Evolutionary conservation across 2,888 invertebrate genomes (phyloP), one percentile per base, ranked within the genome.

Genomic region (Agrotis ipsilon): DNA sequence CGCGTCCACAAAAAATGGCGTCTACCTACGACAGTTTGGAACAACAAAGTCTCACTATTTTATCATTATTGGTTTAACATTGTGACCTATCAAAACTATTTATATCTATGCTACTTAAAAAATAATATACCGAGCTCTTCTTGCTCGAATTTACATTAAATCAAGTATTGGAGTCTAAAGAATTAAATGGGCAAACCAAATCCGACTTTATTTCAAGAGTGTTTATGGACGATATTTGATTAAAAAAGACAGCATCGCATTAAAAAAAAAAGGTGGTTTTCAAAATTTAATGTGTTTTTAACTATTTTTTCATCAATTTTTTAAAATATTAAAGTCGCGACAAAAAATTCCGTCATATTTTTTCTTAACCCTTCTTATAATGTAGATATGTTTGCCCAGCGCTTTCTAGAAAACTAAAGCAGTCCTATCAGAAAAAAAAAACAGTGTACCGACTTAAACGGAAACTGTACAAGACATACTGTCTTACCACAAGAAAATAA

Each of bases 391-490:
- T 72, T 72, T 72, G 64, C 59, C 59, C 46, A n/a, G 49, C 52
- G 48, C 45, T 57, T 14, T 52, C 48, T 45, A 61, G 2, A 51
- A 52, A 73, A 61, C 57, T 45, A 72, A 43, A 39, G n/a, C 24
- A 21, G 9, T 27, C 24, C 39, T 74, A 67, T 11, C 13, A 60
- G 21, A 24, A 51, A 58, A 45, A 0, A 18, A 55, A 51, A 65
- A 55, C 45, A 63, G 63, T 81, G 59, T 77, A 66, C 39, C 59
- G 16, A 68, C 63, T 55, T 66, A 63, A n/a, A 48, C 32, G 45
- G 48, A 55, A 68, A 3, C 78, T 81, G 68, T 66, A 77, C 58
- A 81, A 55, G 24, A 65, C 46, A 54, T 60, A 45, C n/a, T n/a
- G n/a, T n/a, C n/a, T n/a, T n/a, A n/a, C n/a, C n/a, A n/a, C n/a